Conservation (phyloP, 2,113 vertebrate genomes). For the Paracanthobrama guichenoti region DNA sequence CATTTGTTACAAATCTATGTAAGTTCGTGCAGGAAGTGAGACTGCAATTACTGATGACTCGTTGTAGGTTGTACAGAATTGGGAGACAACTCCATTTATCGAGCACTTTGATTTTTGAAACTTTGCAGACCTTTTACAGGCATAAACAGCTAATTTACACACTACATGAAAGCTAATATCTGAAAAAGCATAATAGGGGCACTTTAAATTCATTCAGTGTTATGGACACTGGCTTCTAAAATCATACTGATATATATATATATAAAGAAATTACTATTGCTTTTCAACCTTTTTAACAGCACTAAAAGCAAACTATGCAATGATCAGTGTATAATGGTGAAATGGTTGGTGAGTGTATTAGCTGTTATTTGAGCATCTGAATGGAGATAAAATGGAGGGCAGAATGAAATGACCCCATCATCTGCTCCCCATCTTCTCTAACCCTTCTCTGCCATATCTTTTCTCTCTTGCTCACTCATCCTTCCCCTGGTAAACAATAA, state of each 20-base stretch:
- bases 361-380: constrained; percentile 36
- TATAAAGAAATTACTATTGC: background rate
- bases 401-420: constrained; percentile 44
- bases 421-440: constrained; percentile 22
- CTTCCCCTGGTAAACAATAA: constrained; percentile 28
- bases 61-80: too few species aligned
- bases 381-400: constrained; percentile 32
- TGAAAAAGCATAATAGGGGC: too few species aligned
- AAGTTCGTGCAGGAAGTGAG: too few species aligned
- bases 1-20: too few species aligned
- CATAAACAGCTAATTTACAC: too few species aligned
- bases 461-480: background rate
- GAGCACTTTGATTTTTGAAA: too few species aligned
- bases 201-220: background rate
- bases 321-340: background rate
- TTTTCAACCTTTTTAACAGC: background rate
- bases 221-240: background rate
- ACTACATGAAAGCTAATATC: too few species aligned
- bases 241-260: background rate
- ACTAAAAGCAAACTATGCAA: background rate
- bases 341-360: background rate
- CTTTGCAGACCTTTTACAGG: too few species aligned
- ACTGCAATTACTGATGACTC: too few species aligned
- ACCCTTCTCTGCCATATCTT: constrained; percentile 10
- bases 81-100: too few species aligned